Conservation (phyloP, 2,888 invertebrate genomes). For the Apamea crenata region DNA sequence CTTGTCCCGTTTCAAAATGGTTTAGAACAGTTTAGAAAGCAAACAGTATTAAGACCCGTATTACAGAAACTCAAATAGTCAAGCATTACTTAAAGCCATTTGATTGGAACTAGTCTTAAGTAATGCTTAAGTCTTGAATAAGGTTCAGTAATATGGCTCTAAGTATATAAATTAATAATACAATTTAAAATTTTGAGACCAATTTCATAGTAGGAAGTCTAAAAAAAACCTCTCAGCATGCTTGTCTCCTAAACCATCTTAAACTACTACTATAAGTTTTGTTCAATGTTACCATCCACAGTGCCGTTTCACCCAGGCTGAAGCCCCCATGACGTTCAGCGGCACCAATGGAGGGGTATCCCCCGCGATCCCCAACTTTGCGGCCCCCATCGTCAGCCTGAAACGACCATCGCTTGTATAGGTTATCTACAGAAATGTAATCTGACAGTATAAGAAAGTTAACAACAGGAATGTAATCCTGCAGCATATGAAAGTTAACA, state of each 20-base stretch:
- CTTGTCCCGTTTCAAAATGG: neutral
- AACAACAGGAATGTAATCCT: neutral
- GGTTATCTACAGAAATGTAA: neutral
- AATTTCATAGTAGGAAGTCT: neutral
- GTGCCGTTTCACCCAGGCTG: slow-evolving; percentile 61
- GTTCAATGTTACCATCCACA: slow-evolving; percentile 31
- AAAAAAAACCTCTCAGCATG: neutral
- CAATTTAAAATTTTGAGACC: neutral
- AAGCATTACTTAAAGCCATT: no score
- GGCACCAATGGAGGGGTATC: slow-evolving; percentile 66
- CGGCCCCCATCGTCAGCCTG: slow-evolving; percentile 80
- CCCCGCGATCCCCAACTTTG: slow-evolving; percentile 78
- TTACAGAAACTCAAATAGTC: no score
- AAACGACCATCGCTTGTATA: slow-evolving; percentile 84
- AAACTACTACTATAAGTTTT: neutral
- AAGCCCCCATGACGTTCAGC: slow-evolving; percentile 60
- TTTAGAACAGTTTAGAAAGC: neutral
- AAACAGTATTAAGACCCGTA: neutral
- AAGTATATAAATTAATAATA: neutral
- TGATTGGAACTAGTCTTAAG: no score
- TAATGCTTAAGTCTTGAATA: no score
- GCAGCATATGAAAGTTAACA: neutral
- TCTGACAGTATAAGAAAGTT: neutral
- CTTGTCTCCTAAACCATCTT: neutral
- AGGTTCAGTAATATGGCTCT: neutral